Percentiles rank a stretch among this genome's conserved stretches.
Conservation (phyloP, 2,797 vertebrate species). For the Paramormyrops hopkinsi region DNA sequence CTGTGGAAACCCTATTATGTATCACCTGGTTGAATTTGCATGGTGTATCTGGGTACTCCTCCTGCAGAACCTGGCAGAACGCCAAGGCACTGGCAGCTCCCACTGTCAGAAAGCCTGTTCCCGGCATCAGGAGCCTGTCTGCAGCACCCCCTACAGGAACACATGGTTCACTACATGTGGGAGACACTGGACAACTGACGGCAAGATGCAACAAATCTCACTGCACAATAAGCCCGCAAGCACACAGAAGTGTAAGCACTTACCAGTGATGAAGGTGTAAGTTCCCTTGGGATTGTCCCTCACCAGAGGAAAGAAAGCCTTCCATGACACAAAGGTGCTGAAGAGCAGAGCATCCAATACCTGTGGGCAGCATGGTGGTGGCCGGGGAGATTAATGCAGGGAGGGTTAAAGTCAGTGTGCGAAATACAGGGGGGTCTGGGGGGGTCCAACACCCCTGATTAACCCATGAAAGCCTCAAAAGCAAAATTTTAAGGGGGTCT, state of each 20-base stretch:
- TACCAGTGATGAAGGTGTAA: conserved; percentile 78
- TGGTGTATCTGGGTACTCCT: conserved; percentile 68
- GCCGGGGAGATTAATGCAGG: neutral
- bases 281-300: conserved; percentile 61
- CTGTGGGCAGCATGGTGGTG: conserved; percentile 33
- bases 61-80: conserved; percentile 70
- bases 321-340: conserved; percentile 71
- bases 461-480: no score
- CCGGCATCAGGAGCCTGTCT: conserved; percentile 72
- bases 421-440: no score
- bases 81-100: conserved; percentile 68
- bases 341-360: conserved; percentile 65
- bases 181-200: neutral
- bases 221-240: neutral
- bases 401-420: neutral
- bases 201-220: neutral
- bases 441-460: no score
- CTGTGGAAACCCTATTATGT: neutral
- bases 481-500: no score
- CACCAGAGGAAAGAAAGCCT: conserved; percentile 66
- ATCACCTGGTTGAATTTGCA: conserved; percentile 70
- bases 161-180: neutral
- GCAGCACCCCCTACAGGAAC: conserved; percentile 64
- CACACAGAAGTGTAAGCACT: conserved; percentile 8
- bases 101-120: conserved; percentile 73